These are phyloP conservation scores for Palloptera scutellata DNA, from an alignment of 2,888 invertebrate species.

Conservation along the genomic window DNA sequence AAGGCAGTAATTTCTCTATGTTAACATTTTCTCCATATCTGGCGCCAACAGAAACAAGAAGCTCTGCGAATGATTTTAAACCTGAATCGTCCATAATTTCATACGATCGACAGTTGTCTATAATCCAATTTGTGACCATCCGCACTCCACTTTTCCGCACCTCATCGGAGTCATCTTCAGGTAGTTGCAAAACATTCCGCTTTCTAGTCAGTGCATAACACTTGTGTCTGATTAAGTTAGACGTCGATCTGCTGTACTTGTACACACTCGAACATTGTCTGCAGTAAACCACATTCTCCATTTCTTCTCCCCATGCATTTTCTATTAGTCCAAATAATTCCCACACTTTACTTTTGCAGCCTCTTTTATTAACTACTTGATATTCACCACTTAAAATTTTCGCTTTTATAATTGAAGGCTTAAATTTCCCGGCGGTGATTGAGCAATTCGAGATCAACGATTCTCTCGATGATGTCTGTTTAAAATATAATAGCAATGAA, in stretches of 20 bases:
- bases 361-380: background rate
- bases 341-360: slow-evolving; percentile 26
- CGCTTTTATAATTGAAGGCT: background rate
- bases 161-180: slow-evolving; percentile 17
- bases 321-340: slow-evolving; percentile 25
- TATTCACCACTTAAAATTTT: slow-evolving; percentile 12
- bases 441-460: too few species aligned
- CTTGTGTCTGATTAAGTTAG: slow-evolving; percentile 30
- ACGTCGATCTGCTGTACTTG: slow-evolving; percentile 20
- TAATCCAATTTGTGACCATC: slow-evolving; percentile 32
- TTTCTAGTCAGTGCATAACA: slow-evolving; percentile 15
- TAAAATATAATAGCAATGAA: background rate
- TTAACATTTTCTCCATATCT: slow-evolving; percentile 32
- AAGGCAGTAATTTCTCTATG: slow-evolving; percentile 30
- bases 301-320: slow-evolving; percentile 19
- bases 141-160: slow-evolving; percentile 21
- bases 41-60: slow-evolving; percentile 29
- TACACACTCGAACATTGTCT: slow-evolving; percentile 26
- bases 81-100: slow-evolving; percentile 33
- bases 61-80: slow-evolving; percentile 28
- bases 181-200: slow-evolving; percentile 3
- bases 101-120: slow-evolving; percentile 33
- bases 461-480: too few species aligned
- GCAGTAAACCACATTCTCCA: slow-evolving; percentile 25
- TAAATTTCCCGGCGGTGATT: background rate